phyloP scores from a whole-genome alignment of 2,797 vertebrate genomes.

The Emydoidea blandingii region DNA sequence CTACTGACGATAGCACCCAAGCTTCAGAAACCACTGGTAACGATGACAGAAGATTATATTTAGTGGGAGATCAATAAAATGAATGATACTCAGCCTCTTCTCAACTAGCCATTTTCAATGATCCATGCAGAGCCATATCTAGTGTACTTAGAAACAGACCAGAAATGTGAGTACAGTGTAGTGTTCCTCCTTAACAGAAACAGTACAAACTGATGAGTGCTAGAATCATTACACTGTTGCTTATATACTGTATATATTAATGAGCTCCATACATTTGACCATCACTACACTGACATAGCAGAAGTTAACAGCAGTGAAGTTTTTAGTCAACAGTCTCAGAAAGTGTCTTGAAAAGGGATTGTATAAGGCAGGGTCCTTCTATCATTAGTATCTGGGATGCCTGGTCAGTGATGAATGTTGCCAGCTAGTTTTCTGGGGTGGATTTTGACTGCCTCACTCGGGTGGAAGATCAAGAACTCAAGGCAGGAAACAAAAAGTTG shows the following conservation, averaged over 20 bases:
- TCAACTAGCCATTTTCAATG: background rate
- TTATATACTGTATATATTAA: background rate
- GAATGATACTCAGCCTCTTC: background rate
- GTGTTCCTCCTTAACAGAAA: background rate
- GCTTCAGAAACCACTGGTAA: background rate
- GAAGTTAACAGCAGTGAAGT: background rate
- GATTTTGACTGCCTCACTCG: background rate
- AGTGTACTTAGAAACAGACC: background rate
- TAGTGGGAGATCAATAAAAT: background rate
- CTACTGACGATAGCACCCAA: slow-evolving; percentile 4
- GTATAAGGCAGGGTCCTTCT: background rate
- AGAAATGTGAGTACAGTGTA: background rate
- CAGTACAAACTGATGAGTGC: background rate
- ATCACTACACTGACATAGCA: background rate
- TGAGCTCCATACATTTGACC: background rate
- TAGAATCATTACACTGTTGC: background rate
- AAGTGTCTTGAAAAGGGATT: background rate
- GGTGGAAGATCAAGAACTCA: background rate
- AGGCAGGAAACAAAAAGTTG: background rate
- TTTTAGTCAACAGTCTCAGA: background rate
- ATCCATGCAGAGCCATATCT: background rate
- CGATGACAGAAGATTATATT: background rate
- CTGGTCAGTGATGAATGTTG: background rate
- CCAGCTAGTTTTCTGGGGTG: background rate
- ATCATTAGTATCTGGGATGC: background rate